Conservation (phyloP, 2,888 invertebrate species). For the Osmoderma eremita region DNA sequence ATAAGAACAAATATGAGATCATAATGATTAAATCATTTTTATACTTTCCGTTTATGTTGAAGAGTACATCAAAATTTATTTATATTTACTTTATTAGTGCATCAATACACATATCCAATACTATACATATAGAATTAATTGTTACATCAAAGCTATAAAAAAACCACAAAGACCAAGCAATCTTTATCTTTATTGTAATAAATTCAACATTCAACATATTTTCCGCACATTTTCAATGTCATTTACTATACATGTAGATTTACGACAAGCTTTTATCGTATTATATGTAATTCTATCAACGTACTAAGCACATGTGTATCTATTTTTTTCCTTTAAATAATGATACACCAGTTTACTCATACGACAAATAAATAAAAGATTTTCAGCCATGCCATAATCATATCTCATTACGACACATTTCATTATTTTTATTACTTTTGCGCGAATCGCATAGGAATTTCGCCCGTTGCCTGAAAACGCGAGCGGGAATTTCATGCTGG, state of each 20-base stretch:
- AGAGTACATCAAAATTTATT: too few relatives aligned
- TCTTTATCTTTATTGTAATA: too few relatives aligned
- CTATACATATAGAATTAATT: too few relatives aligned
- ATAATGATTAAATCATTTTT: too few relatives aligned
- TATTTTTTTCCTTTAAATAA: conserved; percentile 3
- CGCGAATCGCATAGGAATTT: conserved; percentile 14
- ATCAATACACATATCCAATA: too few relatives aligned
- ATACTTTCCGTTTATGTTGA: too few relatives aligned
- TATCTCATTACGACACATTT: conserved; percentile 13
- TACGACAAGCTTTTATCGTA: neutral
- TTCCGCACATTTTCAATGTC: neutral
- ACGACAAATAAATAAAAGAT: conserved; percentile 15
- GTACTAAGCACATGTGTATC: conserved; percentile 1
- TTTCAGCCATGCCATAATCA: neutral
- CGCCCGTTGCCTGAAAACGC: neutral
- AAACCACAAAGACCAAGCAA: too few relatives aligned
- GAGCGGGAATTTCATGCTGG: too few relatives aligned
- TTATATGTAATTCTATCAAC: neutral
- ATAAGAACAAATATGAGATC: too few relatives aligned
- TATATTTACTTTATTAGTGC: too few relatives aligned
- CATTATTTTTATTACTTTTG: neutral
- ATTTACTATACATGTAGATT: neutral
- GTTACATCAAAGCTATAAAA: too few relatives aligned
- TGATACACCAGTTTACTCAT: neutral
- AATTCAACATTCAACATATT: too few relatives aligned